Evolutionary conservation across 2,113 vertebrate genomes (phyloP).

Genomic region (Phrynocephalus versicolor): DNA sequence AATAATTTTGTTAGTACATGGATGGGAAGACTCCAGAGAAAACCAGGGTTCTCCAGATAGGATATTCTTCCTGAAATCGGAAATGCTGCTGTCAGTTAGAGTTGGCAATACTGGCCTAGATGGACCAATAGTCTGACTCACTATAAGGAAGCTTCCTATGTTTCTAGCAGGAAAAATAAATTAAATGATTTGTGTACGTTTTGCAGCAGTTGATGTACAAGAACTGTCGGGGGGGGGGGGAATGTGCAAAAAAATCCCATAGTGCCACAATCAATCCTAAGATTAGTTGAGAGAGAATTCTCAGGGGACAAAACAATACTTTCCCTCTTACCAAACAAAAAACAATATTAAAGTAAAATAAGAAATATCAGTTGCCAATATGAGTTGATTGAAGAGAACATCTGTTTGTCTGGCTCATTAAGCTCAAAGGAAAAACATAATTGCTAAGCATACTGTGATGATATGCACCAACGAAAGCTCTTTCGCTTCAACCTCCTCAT

Average conservation of each 20-base stretch:
- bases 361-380: not conserved
- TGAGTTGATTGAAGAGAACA: not conserved
- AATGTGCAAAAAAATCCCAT: not conserved
- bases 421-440: not conserved
- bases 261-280: not conserved
- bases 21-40: too few relatives aligned
- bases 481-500: not conserved
- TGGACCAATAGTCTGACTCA: too few relatives aligned
- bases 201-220: not conserved
- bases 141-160: too few relatives aligned
- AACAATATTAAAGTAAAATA: not conserved
- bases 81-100: too few relatives aligned
- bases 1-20: too few relatives aligned
- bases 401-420: not conserved
- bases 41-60: too few relatives aligned
- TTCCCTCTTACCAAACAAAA: not conserved
- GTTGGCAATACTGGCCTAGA: too few relatives aligned
- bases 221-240: not conserved
- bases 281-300: not conserved
- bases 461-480: not conserved
- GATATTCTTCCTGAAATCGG: too few relatives aligned
- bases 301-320: not conserved
- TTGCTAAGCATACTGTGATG: not conserved
- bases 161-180: not conserved
- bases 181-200: not conserved